Evolutionary conservation across 2,113 vertebrate species (phyloP).

Genomic region (Smithornis capensis): DNA sequence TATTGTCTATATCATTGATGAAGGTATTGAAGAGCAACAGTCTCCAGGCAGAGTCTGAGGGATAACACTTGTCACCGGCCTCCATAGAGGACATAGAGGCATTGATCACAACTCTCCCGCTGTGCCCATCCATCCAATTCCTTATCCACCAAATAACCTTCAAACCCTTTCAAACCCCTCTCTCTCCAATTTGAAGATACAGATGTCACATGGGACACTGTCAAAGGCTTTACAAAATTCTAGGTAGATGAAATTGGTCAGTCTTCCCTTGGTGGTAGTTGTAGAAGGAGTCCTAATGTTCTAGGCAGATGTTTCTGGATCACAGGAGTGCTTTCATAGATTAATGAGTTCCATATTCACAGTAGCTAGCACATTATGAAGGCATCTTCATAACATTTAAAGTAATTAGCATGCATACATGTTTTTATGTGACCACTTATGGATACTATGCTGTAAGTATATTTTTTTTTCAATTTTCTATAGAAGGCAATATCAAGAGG

Average conservation of each 20-base stretch:
- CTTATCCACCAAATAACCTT: neutral
- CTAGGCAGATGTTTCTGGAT: neutral
- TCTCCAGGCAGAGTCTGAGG: neutral
- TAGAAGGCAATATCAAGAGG: neutral
- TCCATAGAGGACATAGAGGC: neutral
- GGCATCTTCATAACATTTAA: neutral
- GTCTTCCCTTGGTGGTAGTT: neutral
- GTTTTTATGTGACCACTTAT: neutral
- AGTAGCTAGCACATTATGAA: neutral
- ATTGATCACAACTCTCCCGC: neutral
- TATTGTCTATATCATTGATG: neutral
- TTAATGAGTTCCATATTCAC: neutral
- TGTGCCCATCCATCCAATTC: neutral
- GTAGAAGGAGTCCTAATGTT: neutral
- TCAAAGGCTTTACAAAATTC: neutral
- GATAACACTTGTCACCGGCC: neutral
- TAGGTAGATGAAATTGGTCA: neutral
- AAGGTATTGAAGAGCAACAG: accelerated
- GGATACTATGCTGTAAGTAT: neutral
- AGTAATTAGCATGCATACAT: neutral
- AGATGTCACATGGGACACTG: neutral
- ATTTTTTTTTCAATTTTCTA: neutral
- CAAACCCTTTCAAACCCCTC: neutral
- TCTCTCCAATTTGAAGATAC: neutral
- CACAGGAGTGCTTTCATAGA: neutral